phyloP scores from a whole-genome alignment of 1,140 invertebrate species.

The Catajapyx aquilonaris region DNA sequence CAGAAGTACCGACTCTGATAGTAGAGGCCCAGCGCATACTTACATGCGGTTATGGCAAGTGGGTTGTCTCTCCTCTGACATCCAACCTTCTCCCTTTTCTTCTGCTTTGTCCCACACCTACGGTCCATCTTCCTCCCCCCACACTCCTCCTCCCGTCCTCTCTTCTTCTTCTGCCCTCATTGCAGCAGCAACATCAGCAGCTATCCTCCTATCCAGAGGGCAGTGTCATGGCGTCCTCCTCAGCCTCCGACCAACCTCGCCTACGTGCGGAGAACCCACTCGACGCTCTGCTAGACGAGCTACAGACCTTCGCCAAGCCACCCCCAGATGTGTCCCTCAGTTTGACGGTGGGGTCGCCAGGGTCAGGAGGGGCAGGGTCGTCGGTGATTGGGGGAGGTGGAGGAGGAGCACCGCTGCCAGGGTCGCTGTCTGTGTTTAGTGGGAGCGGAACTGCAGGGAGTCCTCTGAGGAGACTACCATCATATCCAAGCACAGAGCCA shows the following conservation, averaged over 20 bases:
- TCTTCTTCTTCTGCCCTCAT: not conserved
- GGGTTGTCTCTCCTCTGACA: too few relatives aligned
- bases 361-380: conserved; percentile 21
- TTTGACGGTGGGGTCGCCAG: not conserved
- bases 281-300: conserved; percentile 82
- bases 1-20: too few relatives aligned
- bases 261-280: conserved; percentile 75
- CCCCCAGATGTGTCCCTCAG: conserved; percentile 17
- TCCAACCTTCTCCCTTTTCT: too few relatives aligned
- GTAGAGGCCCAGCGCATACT: too few relatives aligned
- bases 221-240: conserved; percentile 34
- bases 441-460: conserved; percentile 2
- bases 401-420: too few relatives aligned
- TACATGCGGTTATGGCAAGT: too few relatives aligned
- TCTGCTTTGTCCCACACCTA: too few relatives aligned
- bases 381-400: conserved; percentile 21
- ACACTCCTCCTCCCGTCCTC: too few relatives aligned
- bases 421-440: too few relatives aligned
- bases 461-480: conserved; percentile 15
- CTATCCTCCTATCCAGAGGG: conserved; percentile 35
- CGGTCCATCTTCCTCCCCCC: too few relatives aligned
- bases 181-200: conserved; percentile 16
- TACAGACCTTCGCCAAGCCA: conserved; percentile 62
- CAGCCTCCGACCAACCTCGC: conserved; percentile 30
- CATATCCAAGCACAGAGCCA: conserved; percentile 17